These are phyloP conservation scores for Prolemur simus DNA, from an alignment of 2,113 vertebrate genomes.

Conservation along the genomic window DNA sequence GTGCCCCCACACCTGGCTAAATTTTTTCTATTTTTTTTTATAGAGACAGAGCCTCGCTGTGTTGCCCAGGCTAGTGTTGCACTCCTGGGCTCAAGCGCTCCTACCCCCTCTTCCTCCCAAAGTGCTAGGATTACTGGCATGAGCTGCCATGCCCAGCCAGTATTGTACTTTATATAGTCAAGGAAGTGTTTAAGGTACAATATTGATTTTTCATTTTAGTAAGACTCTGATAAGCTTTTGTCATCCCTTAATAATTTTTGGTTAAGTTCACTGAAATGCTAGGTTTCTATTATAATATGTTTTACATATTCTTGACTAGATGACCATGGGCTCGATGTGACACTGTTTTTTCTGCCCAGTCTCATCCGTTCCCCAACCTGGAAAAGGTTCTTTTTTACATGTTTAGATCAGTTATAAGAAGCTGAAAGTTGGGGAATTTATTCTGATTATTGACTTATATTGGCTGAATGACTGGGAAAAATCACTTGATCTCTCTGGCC, in stretches of 20 bases:
- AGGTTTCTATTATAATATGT: neutral
- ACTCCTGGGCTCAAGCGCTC: too few relatives aligned
- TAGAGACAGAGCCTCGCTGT: too few relatives aligned
- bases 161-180: neutral
- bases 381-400: neutral
- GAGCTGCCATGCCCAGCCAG: too few relatives aligned
- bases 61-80: too few relatives aligned
- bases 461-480: conserved; percentile 17
- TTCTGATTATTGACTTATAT: neutral
- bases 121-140: too few relatives aligned
- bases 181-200: neutral
- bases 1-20: too few relatives aligned
- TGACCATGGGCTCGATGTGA: neutral
- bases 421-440: neutral
- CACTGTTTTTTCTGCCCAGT: neutral
- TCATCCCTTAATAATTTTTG: neutral
- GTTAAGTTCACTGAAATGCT: neutral
- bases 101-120: too few relatives aligned
- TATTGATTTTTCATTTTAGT: neutral
- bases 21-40: too few relatives aligned
- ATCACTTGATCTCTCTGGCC: neutral
- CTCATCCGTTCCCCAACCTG: neutral
- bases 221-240: neutral
- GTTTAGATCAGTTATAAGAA: neutral
- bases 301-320: neutral